Conservation (phyloP, 2,797 vertebrate genomes). For the Acanthiza pusilla region DNA sequence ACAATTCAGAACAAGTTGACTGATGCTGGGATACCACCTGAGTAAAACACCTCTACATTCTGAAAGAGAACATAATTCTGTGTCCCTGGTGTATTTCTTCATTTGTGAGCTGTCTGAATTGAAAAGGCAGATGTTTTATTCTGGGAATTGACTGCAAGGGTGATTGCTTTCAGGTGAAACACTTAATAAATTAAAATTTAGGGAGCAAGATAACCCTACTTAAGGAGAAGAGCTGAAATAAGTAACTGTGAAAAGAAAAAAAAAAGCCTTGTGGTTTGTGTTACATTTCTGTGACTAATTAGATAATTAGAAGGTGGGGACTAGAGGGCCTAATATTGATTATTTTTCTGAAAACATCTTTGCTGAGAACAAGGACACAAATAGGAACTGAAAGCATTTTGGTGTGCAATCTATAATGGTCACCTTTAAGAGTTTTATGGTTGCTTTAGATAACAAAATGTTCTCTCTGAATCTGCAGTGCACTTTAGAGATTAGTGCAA, state of each 20-base stretch:
- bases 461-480: neutral
- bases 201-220: conserved; percentile 50
- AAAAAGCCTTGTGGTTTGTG: neutral
- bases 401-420: neutral
- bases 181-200: conserved; percentile 76
- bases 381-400: conserved; percentile 26
- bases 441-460: neutral
- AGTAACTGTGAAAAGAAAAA: conserved; percentile 6
- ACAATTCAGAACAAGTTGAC: conserved; percentile 2
- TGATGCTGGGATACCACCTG: neutral
- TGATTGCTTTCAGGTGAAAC: conserved; percentile 72
- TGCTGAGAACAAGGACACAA: neutral
- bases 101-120: conserved; percentile 63
- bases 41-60: conserved; percentile 55
- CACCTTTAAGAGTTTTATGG: neutral
- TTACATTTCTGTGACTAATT: conserved; percentile 61
- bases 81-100: conserved; percentile 59
- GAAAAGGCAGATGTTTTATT: conserved; percentile 73
- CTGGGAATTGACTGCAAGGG: conserved; percentile 65
- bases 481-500: neutral
- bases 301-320: conserved; percentile 61
- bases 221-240: conserved; percentile 23
- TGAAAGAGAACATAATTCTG: conserved; percentile 56
- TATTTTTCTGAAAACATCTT: conserved; percentile 61
- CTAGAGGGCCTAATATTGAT: conserved; percentile 43